These are phyloP conservation scores for Diloba caeruleocephala DNA, from an alignment of 2,888 invertebrate genomes.

Conservation along the genomic window DNA sequence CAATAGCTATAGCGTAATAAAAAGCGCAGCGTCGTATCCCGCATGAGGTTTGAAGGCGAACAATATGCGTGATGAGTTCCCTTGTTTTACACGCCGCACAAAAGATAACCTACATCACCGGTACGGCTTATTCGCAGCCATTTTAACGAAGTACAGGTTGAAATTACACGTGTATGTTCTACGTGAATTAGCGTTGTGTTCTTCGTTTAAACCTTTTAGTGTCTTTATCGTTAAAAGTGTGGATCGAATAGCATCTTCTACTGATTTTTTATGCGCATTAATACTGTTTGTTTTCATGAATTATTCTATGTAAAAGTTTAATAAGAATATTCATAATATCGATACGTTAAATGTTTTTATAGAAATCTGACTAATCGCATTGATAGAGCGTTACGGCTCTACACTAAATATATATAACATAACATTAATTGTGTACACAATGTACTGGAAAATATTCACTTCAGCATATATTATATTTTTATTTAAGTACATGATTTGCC, in stretches of 20 bases:
- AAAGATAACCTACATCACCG: conserved; percentile 45
- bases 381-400: too few species aligned
- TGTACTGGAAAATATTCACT: neutral
- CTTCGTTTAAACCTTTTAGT: neutral
- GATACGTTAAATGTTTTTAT: too few species aligned
- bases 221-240: neutral
- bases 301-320: too few species aligned
- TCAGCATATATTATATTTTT: too few species aligned
- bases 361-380: too few species aligned
- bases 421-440: too few species aligned
- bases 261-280: too few species aligned
- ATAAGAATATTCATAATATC: too few species aligned
- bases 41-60: conserved; percentile 20
- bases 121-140: conserved; percentile 17
- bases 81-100: conserved; percentile 49
- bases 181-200: neutral
- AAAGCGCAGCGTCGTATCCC: conserved; percentile 34
- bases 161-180: conserved; percentile 8
- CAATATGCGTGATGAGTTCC: conserved; percentile 56
- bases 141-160: conserved; percentile 26
- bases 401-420: too few species aligned
- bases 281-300: too few species aligned
- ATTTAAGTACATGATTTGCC: too few species aligned
- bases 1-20: conserved; percentile 33
- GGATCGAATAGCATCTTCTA: neutral